Base-by-base conservation (phyloP, 2,888 invertebrate species). In the Lithosia quadra region DNA sequence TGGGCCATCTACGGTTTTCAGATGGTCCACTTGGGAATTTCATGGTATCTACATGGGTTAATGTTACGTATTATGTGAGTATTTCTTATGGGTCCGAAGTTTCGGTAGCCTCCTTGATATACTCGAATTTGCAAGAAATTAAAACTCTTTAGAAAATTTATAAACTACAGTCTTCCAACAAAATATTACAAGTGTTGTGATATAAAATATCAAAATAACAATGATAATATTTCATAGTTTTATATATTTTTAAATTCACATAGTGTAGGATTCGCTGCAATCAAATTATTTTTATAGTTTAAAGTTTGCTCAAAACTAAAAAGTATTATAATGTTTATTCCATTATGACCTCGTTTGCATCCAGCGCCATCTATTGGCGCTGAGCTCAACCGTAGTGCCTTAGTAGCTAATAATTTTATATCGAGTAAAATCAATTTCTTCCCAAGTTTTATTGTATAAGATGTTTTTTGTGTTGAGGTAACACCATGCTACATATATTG, bases 361-460 rank as follows among this genome's bases (percentile, higher is more conserved):
- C 58, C 65, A 63, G 68, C 74, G 73, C 66, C 71, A 75, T 68
- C 78, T 73, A 55, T 3, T 10, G 28, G 60, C 64, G 58, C 67
- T 24, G 15, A 53, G 67, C 80, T 71, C 75, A 65, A 64, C 71
- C 61, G 43, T 28, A 63, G 78, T 80, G 78, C 80, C 78, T 78
- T 75, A 67, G 67, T 80, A 73, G 33, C n/a, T 63, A 62, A 69
- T 33, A 28, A 49, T 63, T 69, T 53, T n/a, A 34, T 49, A 49
- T 24, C 22, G 62, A 74, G 63, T 75, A 69, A 67, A 68, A 77
- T 69, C 18, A 36, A 63, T 61, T 65, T 67, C 63, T 11, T 8
- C 18, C 49, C 1, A 60, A 13, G 10, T 43, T 24, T 11, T 22
- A 43, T 15, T 24, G 36, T 18, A 5, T 18, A 39, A 8, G 39